Evolutionary conservation across 2,888 invertebrate genomes (phyloP), one percentile per base, ranked within the genome.

Genomic region (Drosophila subquinaria): DNA sequence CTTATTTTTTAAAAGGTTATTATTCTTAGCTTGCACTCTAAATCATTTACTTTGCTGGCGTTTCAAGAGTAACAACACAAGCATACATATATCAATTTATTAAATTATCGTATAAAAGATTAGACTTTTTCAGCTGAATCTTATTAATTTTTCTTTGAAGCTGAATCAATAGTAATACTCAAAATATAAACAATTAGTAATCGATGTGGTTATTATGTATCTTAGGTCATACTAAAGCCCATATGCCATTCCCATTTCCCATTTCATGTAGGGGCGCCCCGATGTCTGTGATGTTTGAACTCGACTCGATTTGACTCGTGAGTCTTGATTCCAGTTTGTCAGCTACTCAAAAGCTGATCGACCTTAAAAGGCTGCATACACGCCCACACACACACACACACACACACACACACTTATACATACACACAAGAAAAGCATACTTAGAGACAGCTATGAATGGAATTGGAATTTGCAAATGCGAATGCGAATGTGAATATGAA

Each of bases 401-500:
- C 38, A 33, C 53, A 38, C 9, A 23, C 30, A 30, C 30, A 47
- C 35, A 42, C 17, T 15, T 9, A 23, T 5, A 23, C 64, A 52
- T 40, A 59, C 33, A 33, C 53, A 38, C 11, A 27, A 10, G n/a
- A 55, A 13, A 57, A 23, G 3, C 42, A 67, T 55, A 50, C 38
- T 43, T 59, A 30, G 43, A 27, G 56, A 36, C 43, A 43, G 59
- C 75, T 67, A 38, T 75, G 75, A 75, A 75, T 75, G 75, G 76
- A 72, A 68, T 65, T 76, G 71, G 71, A 72, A 76, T 75, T 75
- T 67, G 51, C 20, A 52, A 55, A 65, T 61, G 60, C 60, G 57
- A 70, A 62, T 71, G 57, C 23, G 50, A 53, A 36, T 67, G 10
- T 17, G 61, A 61, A 50, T 55, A 27, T 55, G 40, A 61, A 43